A percentile compares a stretch with the other conserved stretches of the same genome.
Evolutionary conservation across 2,888 invertebrate genomes (phyloP).

Genomic region (Cephus sareptanus): DNA sequence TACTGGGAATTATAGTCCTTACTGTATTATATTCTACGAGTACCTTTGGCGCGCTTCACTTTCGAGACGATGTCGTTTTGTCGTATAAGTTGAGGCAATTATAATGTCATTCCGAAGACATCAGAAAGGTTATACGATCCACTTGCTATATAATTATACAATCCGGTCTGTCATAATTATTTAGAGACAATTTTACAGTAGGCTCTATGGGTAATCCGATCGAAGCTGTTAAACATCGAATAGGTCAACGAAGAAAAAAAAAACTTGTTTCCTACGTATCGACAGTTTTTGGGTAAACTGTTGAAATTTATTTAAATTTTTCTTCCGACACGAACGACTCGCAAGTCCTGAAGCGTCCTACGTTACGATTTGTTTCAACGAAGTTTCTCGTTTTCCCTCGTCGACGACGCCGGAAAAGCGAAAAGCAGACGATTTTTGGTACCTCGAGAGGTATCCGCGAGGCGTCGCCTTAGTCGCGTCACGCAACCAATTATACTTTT

Average conservation of each 20-base stretch:
- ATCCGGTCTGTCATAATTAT: neutral
- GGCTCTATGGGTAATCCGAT: too few species aligned
- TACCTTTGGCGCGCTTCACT: neutral
- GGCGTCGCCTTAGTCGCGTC: too few species aligned
- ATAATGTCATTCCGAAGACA: neutral
- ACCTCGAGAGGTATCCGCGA: too few species aligned
- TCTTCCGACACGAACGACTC: neutral
- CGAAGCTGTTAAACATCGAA: neutral
- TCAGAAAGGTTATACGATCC: neutral
- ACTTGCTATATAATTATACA: neutral
- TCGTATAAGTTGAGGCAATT: neutral
- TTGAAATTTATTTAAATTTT: neutral
- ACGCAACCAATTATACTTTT: neutral
- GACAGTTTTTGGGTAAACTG: neutral
- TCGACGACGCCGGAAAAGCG: neutral
- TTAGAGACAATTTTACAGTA: neutral
- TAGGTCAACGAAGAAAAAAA: neutral
- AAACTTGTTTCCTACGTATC: neutral
- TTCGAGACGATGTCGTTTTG: neutral
- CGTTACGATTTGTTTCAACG: too few species aligned
- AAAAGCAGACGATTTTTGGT: neutral
- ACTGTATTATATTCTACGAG: neutral
- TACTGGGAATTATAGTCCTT: neutral
- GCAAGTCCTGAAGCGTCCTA: too few species aligned
- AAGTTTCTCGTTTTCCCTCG: too few species aligned